A percentile compares a stretch with the other conserved stretches of the same genome.
phyloP scores from a whole-genome alignment of 2,113 vertebrate species.

The Phyllopteryx taeniolatus region DNA sequence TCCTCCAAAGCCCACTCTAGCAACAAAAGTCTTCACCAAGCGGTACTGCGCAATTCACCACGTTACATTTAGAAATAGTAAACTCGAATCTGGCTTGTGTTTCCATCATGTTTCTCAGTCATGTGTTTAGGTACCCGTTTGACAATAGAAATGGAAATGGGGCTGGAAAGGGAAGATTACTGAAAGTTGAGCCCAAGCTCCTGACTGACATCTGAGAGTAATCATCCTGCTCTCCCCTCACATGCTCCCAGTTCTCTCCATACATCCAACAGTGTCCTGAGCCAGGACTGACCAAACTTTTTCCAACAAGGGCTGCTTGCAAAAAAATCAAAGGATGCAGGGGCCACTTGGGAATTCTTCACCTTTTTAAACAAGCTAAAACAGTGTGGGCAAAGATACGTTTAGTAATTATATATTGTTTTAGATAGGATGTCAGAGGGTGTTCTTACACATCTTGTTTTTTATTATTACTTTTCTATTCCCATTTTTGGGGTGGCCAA shows the following conservation, averaged over 20 bases:
- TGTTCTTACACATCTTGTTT: too few species aligned
- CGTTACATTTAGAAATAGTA: background rate
- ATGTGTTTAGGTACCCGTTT: background rate
- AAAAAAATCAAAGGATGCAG: background rate
- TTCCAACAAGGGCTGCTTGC: background rate
- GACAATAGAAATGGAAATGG: background rate
- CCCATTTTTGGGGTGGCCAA: too few species aligned
- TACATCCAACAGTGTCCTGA: conserved; percentile 3
- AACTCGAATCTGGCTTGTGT: background rate
- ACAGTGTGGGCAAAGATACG: too few species aligned
- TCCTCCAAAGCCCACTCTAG: conserved; percentile 20
- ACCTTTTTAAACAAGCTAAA: too few species aligned
- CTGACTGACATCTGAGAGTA: conserved; percentile 3
- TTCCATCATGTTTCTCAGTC: background rate
- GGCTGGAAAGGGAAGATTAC: conserved; percentile 2
- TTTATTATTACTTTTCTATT: too few species aligned
- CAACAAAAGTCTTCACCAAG: conserved; percentile 25
- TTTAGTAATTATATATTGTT: too few species aligned
- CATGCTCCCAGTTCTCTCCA: conserved; percentile 10
- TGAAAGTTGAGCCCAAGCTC: conserved; percentile 2
- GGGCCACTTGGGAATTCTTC: background rate
- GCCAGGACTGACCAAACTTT: background rate
- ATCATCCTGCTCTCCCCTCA: background rate
- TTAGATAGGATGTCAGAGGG: too few species aligned
- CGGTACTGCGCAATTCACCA: background rate